These are phyloP conservation scores for Lasioglossum calceatum DNA, from an alignment of 2,888 invertebrate genomes.

Conservation along the genomic window DNA sequence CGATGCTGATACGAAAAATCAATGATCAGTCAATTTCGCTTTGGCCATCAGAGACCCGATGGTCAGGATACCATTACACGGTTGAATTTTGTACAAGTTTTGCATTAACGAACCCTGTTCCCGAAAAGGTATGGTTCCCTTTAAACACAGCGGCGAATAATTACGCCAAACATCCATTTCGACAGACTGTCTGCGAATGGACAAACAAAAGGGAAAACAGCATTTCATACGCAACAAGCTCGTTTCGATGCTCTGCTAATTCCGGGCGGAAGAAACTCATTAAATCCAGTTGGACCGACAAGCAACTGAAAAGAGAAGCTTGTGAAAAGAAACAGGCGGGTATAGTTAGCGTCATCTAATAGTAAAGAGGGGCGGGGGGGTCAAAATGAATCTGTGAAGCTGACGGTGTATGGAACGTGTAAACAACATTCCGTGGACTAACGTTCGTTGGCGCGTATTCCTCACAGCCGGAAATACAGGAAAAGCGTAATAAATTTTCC, in stretches of 20 bases:
- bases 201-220: background rate
- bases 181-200: background rate
- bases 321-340: background rate
- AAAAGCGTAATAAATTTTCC: conserved; percentile 51
- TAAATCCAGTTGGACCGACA: background rate
- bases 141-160: background rate
- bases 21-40: background rate
- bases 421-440: background rate
- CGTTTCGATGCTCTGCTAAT: background rate
- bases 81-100: background rate
- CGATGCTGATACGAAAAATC: background rate
- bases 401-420: background rate
- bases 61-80: background rate
- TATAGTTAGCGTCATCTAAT: background rate
- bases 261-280: background rate
- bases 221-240: background rate
- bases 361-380: no score
- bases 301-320: background rate
- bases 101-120: background rate
- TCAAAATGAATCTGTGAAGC: background rate
- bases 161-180: background rate
- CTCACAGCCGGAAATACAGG: conserved; percentile 36
- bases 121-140: background rate
- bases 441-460: conserved; percentile 17
- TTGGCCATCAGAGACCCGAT: background rate